These are phyloP conservation scores for Fragum fragum DNA, from an alignment of 2,888 invertebrate species.

Conservation along the genomic window DNA sequence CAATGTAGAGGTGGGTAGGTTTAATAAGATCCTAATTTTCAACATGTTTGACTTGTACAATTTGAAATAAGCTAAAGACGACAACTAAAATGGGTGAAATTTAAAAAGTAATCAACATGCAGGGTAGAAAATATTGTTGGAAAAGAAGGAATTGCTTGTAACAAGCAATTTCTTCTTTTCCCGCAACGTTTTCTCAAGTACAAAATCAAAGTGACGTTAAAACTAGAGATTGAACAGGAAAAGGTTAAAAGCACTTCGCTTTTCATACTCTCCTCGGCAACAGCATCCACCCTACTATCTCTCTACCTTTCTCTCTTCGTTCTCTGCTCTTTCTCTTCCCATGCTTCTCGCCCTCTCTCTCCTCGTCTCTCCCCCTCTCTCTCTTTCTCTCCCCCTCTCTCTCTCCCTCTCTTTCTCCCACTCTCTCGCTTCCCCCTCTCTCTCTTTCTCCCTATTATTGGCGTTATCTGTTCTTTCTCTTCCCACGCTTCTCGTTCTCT, in stretches of 20 bases:
- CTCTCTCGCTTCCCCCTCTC: constrained; percentile 29
- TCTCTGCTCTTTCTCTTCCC: neutral
- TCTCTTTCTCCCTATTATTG: neutral
- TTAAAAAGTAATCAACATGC: neutral
- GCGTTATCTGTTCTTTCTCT: neutral
- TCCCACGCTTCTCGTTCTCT: constrained; percentile 17
- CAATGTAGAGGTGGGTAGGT: neutral
- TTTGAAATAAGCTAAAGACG: no score
- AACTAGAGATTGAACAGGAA: no score
- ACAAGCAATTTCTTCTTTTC: no score
- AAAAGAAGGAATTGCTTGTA: no score
- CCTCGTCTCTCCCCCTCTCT: neutral
- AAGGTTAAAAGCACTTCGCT: no score
- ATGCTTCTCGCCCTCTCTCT: neutral
- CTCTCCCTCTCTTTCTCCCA: constrained; percentile 1
- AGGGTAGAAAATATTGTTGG: neutral
- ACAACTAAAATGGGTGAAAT: no score
- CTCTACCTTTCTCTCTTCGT: neutral
- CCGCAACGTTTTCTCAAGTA: no score
- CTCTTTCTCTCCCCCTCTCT: neutral
- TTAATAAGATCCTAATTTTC: neutral
- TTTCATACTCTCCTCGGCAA: neutral
- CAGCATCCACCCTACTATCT: neutral
- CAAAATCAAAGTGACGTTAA: no score
- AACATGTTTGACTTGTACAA: neutral